phyloP scores from a whole-genome alignment of 2,888 invertebrate genomes.

The Drosophila bunnanda region DNA sequence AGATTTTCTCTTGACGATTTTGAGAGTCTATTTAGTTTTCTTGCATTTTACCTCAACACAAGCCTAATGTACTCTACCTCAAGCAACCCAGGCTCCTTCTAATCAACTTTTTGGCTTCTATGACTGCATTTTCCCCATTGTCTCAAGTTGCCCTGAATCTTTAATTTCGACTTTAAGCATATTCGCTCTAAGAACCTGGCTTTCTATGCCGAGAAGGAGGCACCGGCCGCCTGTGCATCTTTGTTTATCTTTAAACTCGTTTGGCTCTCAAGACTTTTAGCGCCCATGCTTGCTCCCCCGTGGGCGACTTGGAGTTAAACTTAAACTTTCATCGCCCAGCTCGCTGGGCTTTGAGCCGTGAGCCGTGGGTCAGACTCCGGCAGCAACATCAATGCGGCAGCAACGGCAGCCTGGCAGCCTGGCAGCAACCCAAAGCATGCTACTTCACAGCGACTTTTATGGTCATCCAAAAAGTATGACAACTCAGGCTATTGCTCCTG shows the following conservation, averaged over 20 bases:
- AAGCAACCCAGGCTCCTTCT: not conserved
- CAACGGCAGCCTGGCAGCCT: slow-evolving; percentile 8
- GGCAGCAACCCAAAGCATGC: slow-evolving; percentile 69
- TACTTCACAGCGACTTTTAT: slow-evolving; percentile 78
- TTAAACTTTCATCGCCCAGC: slow-evolving; percentile 59
- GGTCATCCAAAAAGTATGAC: slow-evolving; percentile 81
- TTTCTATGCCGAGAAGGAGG: not conserved
- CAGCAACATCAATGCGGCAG: slow-evolving; percentile 7
- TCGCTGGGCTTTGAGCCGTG: slow-evolving; percentile 26
- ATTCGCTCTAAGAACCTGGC: slow-evolving; percentile 14
- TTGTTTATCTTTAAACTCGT: slow-evolving; percentile 77
- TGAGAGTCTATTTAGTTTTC: not conserved
- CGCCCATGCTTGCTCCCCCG: slow-evolving; percentile 57
- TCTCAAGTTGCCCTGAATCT: not conserved
- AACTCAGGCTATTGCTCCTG: slow-evolving; percentile 73
- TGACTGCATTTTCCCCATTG: slow-evolving; percentile 7
- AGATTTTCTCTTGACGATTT: not conserved
- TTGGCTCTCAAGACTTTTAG: slow-evolving; percentile 67
- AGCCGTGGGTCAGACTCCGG: slow-evolving; percentile 31
- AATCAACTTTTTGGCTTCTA: not conserved
- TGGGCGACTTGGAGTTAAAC: slow-evolving; percentile 57
- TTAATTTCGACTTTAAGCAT: slow-evolving; percentile 10
- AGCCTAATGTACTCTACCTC: not conserved
- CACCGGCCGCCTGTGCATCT: slow-evolving; percentile 39
- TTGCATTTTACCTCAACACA: not conserved